Evolutionary conservation across 2,888 invertebrate genomes (phyloP).

Genomic region (Isotomurus palustris): DNA sequence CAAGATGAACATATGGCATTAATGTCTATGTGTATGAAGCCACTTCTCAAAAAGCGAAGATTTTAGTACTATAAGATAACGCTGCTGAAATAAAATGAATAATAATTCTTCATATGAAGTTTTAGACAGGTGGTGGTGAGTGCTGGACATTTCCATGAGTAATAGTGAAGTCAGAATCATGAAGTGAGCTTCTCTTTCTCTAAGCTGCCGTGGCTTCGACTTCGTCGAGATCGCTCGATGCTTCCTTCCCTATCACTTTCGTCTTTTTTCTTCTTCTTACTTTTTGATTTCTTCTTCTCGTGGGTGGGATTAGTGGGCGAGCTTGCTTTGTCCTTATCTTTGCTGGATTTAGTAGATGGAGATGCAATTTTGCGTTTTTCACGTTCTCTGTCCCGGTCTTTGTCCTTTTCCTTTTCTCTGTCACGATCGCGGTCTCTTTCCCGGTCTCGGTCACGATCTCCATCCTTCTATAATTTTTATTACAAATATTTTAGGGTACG

Average conservation of each 20-base stretch:
- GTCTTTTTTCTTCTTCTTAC: conserved; percentile 31
- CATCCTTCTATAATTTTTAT: no score
- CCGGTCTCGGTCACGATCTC: neutral
- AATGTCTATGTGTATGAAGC: no score
- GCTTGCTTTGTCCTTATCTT: neutral
- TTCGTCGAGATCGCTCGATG: conserved; percentile 13
- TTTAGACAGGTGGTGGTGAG: no score
- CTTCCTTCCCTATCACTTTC: conserved; percentile 26
- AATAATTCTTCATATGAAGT: no score
- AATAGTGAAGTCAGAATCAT: no score
- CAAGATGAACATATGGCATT: no score
- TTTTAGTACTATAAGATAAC: no score
- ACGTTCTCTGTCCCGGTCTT: conserved; percentile 2
- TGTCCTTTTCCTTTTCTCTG: neutral
- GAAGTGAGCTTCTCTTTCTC: conserved; percentile 1
- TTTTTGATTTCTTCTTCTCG: conserved; percentile 30
- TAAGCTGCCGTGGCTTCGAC: conserved; percentile 2
- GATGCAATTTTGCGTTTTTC: conserved; percentile 3
- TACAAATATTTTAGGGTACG: no score
- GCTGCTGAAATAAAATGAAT: no score
- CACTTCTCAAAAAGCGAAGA: no score
- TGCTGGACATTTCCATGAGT: no score
- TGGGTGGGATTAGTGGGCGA: conserved; percentile 12
- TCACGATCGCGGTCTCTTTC: conserved; percentile 1
- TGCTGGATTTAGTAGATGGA: neutral